Percentiles rank a stretch among this genome's conserved stretches.
phyloP scores from a whole-genome alignment of 1,140 invertebrate genomes.

The Drosophila kanapiae region DNA sequence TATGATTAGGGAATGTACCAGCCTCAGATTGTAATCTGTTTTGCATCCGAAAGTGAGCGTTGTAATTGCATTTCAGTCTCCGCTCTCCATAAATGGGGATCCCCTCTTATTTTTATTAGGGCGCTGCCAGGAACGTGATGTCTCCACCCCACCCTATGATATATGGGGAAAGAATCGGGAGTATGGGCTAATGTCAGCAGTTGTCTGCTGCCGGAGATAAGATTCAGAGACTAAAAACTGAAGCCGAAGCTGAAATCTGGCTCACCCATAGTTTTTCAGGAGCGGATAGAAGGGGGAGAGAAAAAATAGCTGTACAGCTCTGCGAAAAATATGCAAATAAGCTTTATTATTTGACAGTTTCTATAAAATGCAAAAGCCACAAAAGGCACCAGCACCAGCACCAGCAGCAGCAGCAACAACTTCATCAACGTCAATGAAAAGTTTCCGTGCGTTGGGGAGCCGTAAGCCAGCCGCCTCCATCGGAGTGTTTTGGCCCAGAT shows the following conservation, averaged over 20 bases:
- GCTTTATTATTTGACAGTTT: slow-evolving; percentile 68
- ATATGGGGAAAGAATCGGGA: too few relatives aligned
- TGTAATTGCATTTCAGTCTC: slow-evolving; percentile 13
- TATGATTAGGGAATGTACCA: not conserved
- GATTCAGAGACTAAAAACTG: slow-evolving; percentile 14
- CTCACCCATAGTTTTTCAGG: slow-evolving; percentile 23
- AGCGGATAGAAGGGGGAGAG: not conserved
- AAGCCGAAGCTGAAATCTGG: slow-evolving; percentile 9
- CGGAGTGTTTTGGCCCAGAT: slow-evolving; percentile 30
- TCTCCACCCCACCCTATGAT: not conserved
- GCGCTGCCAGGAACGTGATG: not conserved
- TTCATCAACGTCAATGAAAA: slow-evolving; percentile 68
- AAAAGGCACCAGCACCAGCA: slow-evolving; percentile 34
- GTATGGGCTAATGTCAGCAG: slow-evolving; percentile 16
- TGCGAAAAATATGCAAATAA: slow-evolving; percentile 64
- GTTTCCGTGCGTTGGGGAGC: slow-evolving; percentile 27
- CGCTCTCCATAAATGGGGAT: not conserved
- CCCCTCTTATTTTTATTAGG: not conserved
- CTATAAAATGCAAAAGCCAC: slow-evolving; percentile 68
- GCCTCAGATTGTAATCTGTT: not conserved
- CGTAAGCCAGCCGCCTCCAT: slow-evolving; percentile 30
- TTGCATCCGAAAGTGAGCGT: not conserved
- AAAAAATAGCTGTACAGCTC: slow-evolving; percentile 10
- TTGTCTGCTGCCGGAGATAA: slow-evolving; percentile 32
- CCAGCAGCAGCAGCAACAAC: slow-evolving; percentile 39